Percentiles rank a stretch among this genome's conserved stretches.
These are phyloP conservation scores for Aporophyla nigra DNA, from an alignment of 2,888 invertebrate genomes.

Conservation along the genomic window DNA sequence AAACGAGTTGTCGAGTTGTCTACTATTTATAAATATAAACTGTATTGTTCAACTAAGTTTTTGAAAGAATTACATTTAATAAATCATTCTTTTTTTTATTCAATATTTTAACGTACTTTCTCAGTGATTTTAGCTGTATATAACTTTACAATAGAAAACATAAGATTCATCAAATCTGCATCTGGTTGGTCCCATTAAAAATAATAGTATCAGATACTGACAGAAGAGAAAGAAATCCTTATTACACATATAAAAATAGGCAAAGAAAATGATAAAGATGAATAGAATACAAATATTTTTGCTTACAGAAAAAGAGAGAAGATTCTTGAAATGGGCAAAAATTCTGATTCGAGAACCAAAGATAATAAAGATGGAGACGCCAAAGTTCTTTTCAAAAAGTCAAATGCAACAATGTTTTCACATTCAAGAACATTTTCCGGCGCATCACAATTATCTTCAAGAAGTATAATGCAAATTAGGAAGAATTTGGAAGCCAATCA, in stretches of 20 bases:
- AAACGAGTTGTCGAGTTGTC: too few relatives aligned
- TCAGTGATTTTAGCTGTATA: neutral
- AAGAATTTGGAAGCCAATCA: constrained; percentile 70
- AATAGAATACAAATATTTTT: constrained; percentile 85
- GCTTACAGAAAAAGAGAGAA: constrained; percentile 81
- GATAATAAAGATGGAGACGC: constrained; percentile 66
- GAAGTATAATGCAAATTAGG: constrained; percentile 72
- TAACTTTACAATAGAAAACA: neutral
- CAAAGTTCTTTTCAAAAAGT: constrained; percentile 80
- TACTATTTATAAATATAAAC: too few relatives aligned
- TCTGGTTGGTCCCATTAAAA: neutral
- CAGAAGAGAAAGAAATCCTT: constrained; percentile 19
- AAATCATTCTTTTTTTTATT: neutral
- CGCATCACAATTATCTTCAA: constrained; percentile 73
- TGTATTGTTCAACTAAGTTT: neutral
- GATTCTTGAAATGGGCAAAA: constrained; percentile 75
- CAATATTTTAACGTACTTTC: neutral
- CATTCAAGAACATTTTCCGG: constrained; percentile 78
- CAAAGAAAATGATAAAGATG: constrained; percentile 71
- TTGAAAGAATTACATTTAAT: neutral
- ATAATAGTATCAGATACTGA: neutral
- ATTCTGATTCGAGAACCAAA: constrained; percentile 55
- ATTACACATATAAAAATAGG: constrained; percentile 28
- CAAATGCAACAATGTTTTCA: constrained; percentile 72
- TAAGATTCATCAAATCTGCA: neutral